Evolutionary conservation across 2,797 vertebrate genomes (phyloP).

Genomic region (Platalea minor): DNA sequence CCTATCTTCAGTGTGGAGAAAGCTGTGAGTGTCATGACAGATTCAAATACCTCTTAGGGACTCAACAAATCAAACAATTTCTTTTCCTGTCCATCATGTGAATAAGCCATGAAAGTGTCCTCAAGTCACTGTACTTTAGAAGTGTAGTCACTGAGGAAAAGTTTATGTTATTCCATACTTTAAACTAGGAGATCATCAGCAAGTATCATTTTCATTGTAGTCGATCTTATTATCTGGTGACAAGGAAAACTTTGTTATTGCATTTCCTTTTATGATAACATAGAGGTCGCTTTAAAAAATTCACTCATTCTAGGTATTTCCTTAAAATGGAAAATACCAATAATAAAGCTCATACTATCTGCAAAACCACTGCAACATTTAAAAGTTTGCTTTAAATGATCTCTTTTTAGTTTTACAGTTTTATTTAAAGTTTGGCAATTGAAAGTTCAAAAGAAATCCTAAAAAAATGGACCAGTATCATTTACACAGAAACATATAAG

Average conservation of each 20-base stretch:
- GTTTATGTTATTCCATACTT: neutral
- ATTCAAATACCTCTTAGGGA: conserved; percentile 17
- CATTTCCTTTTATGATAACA: neutral
- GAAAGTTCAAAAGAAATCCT: neutral
- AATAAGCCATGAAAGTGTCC: neutral
- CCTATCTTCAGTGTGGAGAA: neutral
- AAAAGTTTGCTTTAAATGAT: neutral
- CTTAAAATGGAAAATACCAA: neutral
- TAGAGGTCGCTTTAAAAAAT: neutral
- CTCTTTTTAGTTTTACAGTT: neutral
- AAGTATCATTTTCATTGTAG: neutral
- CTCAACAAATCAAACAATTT: conserved; percentile 43
- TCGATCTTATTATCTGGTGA: neutral
- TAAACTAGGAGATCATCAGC: neutral
- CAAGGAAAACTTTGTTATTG: neutral
- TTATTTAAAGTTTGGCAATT: neutral
- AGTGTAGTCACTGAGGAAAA: neutral
- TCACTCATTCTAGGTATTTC: neutral
- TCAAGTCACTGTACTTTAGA: neutral
- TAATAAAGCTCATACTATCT: neutral
- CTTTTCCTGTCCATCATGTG: conserved; percentile 8
- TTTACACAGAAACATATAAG: neutral
- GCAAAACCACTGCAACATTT: neutral
- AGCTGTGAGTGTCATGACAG: neutral
- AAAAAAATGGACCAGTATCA: neutral